A percentile compares a stretch with the other conserved stretches of the same genome.
Conservation (phyloP, 2,797 vertebrate genomes). For the Thripadectes ignobilis region DNA sequence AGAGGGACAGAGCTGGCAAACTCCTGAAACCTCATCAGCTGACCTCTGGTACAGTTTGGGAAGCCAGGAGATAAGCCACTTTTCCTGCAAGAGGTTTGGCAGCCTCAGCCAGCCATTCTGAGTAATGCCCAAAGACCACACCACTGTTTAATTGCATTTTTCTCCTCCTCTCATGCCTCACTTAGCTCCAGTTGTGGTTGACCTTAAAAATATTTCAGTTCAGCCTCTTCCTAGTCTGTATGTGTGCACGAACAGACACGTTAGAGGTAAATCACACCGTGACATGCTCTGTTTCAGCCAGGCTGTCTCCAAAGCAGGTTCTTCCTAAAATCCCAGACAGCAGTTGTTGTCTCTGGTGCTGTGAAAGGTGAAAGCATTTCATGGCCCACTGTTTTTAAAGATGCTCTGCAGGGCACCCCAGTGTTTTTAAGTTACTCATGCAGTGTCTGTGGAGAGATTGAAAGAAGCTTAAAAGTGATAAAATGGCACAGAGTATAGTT, state of each 20-base stretch:
- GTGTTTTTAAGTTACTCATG: not conserved
- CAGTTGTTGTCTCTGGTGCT: not conserved
- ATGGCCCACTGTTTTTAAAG: not conserved
- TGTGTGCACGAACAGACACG: not conserved
- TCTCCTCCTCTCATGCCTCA: not conserved
- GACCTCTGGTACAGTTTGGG: conserved; percentile 44
- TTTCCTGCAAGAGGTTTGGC: conserved; percentile 7
- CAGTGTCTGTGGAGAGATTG: not conserved
- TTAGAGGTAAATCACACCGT: not conserved
- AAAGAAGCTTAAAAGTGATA: not conserved
- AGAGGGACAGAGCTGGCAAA: conserved; percentile 55
- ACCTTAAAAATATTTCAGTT: not conserved
- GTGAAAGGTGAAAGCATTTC: not conserved
- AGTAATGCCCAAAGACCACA: not conserved
- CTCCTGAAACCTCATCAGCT: conserved; percentile 23
- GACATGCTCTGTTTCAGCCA: not conserved
- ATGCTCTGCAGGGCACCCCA: not conserved
- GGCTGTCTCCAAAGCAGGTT: not conserved
- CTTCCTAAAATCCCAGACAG: not conserved
- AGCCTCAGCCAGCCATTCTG: not conserved
- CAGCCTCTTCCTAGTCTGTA: not conserved
- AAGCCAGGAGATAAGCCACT: conserved; percentile 32
- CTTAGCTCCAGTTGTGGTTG: not conserved
- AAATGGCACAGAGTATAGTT: not conserved
- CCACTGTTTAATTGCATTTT: not conserved